Evolutionary conservation across 2,113 vertebrate species (phyloP).

Genomic region (Entelurus aequoreus): DNA sequence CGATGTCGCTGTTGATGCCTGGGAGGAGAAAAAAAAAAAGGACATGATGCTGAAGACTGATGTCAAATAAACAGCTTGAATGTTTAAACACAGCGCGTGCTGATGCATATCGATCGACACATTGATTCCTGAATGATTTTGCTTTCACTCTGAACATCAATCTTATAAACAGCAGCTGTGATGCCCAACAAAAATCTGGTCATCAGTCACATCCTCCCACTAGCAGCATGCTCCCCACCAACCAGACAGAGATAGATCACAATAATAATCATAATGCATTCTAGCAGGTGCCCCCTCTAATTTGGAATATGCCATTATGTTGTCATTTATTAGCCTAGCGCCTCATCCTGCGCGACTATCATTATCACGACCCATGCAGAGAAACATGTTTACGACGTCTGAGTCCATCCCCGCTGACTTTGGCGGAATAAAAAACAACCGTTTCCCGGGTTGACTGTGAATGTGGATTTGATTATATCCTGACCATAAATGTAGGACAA

Average conservation of each 20-base stretch:
- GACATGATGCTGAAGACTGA: slow-evolving; percentile 1
- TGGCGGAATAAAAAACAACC: no score
- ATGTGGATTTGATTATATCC: no score
- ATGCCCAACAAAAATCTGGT: slow-evolving; percentile 30
- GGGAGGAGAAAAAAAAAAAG: background rate
- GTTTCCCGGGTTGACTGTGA: no score
- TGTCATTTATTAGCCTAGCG: slow-evolving; percentile 56
- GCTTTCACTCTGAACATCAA: slow-evolving; percentile 11
- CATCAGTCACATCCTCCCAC: slow-evolving; percentile 58
- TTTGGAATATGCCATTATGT: slow-evolving; percentile 56
- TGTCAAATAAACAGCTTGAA: no score
- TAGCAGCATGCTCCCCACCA: slow-evolving; percentile 19
- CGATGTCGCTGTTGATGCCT: slow-evolving; percentile 84
- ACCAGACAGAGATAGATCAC: slow-evolving; percentile 67
- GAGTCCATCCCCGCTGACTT: no score
- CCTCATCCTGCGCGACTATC: slow-evolving; percentile 41
- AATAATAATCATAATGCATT: slow-evolving; percentile 63
- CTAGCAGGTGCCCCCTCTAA: slow-evolving; percentile 45
- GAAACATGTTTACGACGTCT: no score
- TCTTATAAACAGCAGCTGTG: slow-evolving; percentile 41
- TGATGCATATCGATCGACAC: slow-evolving; percentile 15
- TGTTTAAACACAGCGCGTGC: background rate
- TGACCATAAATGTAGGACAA: no score
- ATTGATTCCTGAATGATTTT: slow-evolving; percentile 31
- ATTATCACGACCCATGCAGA: slow-evolving; percentile 27